Evolutionary conservation across 2,113 vertebrate genomes (phyloP).

Genomic region (Thunnus thynnus): DNA sequence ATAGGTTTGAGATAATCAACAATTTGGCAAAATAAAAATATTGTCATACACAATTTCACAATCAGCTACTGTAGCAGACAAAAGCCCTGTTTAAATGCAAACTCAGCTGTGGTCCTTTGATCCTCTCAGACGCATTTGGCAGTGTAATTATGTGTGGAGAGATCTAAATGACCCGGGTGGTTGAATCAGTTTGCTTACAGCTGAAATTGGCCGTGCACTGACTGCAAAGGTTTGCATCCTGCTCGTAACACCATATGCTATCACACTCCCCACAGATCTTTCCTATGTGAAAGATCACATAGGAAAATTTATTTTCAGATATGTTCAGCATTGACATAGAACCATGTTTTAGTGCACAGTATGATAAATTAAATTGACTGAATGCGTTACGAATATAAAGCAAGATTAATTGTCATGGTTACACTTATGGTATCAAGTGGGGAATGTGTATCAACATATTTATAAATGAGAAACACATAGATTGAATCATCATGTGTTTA

Average conservation of each 20-base stretch:
- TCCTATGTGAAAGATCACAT: background rate
- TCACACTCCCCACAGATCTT: background rate
- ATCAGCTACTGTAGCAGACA: slow-evolving; percentile 7
- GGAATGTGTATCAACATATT: background rate
- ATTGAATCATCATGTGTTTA: slow-evolving; percentile 3
- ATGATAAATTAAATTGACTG: background rate
- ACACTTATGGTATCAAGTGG: background rate
- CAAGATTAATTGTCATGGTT: background rate
- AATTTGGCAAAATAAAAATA: too few species aligned
- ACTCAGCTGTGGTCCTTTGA: background rate
- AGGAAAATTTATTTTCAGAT: background rate
- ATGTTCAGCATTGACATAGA: background rate
- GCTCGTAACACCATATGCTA: slow-evolving; percentile 7
- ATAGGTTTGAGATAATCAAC: too few species aligned
- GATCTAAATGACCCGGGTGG: slow-evolving; percentile 29
- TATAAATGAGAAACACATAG: background rate
- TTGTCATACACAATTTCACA: background rate
- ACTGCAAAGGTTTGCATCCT: slow-evolving; percentile 10
- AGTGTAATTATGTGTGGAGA: slow-evolving; percentile 30
- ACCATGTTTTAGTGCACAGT: background rate
- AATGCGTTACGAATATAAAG: background rate
- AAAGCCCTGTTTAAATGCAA: slow-evolving; percentile 13
- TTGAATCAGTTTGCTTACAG: slow-evolving; percentile 32
- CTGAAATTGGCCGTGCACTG: slow-evolving; percentile 22
- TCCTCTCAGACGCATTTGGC: slow-evolving; percentile 23